Evolutionary conservation across 2,113 vertebrate species (phyloP).

Genomic region (Pitta sordida): DNA sequence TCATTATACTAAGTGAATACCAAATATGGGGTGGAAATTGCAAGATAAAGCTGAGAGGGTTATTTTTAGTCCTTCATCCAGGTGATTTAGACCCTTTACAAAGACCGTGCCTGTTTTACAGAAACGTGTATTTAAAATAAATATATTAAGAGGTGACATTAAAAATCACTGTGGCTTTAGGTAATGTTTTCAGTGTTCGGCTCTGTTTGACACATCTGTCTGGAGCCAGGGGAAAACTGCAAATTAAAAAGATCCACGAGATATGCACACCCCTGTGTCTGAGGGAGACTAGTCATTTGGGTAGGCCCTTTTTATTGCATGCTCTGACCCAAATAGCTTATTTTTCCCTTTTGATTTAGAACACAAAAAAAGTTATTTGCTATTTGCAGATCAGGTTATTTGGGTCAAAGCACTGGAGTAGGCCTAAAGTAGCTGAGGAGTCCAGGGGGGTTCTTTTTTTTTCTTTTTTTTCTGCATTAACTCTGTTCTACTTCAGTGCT

Average conservation of each 20-base stretch:
- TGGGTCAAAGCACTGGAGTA: constrained; percentile 53
- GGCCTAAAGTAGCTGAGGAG: neutral
- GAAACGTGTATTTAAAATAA: neutral
- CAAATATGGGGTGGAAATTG: neutral
- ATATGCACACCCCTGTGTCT: constrained; percentile 50
- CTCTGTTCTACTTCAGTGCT: constrained; percentile 22
- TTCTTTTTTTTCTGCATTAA: neutral
- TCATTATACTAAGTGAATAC: neutral
- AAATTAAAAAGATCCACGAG: constrained; percentile 63
- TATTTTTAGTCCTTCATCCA: neutral
- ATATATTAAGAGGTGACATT: constrained; percentile 30
- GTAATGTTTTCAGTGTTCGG: constrained; percentile 54
- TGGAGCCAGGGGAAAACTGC: constrained; percentile 59
- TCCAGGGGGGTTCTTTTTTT: fast-evolving
- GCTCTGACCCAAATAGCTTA: constrained; percentile 66
- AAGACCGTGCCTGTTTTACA: neutral
- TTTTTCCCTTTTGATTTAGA: constrained; percentile 59
- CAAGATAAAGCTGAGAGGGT: neutral
- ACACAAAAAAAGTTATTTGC: constrained; percentile 51
- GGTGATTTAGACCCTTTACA: neutral
- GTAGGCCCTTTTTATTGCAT: neutral
- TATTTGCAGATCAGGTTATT: constrained; percentile 65
- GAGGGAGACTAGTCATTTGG: constrained; percentile 44
- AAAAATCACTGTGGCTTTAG: constrained; percentile 41
- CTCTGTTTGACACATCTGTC: constrained; percentile 56